phyloP scores from a whole-genome alignment of 2,888 invertebrate species.

The Copidosoma aretas region DNA sequence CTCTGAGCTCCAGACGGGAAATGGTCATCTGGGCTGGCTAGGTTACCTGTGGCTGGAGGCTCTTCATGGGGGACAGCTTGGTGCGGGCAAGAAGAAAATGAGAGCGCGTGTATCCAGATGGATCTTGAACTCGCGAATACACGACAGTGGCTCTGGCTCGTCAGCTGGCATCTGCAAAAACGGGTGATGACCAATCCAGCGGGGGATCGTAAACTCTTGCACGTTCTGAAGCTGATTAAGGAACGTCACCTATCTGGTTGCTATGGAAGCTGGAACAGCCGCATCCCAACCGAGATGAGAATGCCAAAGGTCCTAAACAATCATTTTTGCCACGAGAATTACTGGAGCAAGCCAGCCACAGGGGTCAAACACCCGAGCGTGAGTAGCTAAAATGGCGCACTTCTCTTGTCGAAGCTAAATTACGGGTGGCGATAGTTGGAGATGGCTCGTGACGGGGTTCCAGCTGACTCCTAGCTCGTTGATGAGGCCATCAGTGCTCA shows the following conservation, averaged over 20 bases:
- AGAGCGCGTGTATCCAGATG: no score
- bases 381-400: background rate
- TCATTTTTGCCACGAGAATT: background rate
- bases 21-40: conserved; percentile 10
- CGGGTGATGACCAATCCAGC: conserved; percentile 15
- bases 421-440: background rate
- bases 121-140: background rate
- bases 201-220: background rate
- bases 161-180: conserved; percentile 12
- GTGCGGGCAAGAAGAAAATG: no score
- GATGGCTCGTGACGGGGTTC: background rate
- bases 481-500: background rate
- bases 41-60: no score
- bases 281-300: conserved; percentile 13
- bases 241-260: background rate
- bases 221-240: background rate
- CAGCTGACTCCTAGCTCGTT: conserved; percentile 7
- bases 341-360: conserved; percentile 12
- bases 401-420: background rate
- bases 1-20: conserved; percentile 4
- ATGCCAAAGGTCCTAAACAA: conserved; percentile 17
- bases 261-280: background rate
- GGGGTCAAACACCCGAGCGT: conserved; percentile 14
- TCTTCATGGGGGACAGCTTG: conserved; percentile 2
- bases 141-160: background rate